phyloP scores from a whole-genome alignment of 1,140 invertebrate species.

The Meloidogyne floridensis region DNA sequence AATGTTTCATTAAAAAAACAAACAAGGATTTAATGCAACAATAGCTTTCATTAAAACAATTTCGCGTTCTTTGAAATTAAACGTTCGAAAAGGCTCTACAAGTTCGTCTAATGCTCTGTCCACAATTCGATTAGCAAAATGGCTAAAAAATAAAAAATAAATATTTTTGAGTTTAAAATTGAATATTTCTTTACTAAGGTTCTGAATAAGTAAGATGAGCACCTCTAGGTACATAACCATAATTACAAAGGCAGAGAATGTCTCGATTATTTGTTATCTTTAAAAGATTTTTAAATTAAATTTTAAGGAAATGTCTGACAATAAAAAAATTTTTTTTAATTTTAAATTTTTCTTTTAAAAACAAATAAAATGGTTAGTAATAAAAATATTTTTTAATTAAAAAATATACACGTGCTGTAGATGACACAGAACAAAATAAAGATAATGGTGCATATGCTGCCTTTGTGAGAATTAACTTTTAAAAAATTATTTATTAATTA shows the following conservation, averaged over 20 bases:
- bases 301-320: too few species aligned
- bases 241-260: conserved; percentile 48
- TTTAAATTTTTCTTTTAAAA: background rate
- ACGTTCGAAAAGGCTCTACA: conserved; percentile 59
- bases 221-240: conserved; percentile 45
- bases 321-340: too few species aligned
- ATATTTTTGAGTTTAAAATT: conserved; percentile 2
- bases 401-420: conserved; percentile 38
- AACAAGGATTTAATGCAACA: conserved; percentile 61
- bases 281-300: background rate
- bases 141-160: conserved; percentile 42
- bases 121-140: conserved; percentile 61
- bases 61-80: conserved; percentile 66
- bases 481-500: conserved; percentile 22
- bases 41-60: conserved; percentile 63
- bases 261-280: conserved; percentile 42
- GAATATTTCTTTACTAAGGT: conserved; percentile 31
- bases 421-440: conserved; percentile 44
- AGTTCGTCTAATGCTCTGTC: conserved; percentile 62
- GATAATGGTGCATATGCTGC: conserved; percentile 58
- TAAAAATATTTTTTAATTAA: background rate
- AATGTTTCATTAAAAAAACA: background rate
- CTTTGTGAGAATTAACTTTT: conserved; percentile 57
- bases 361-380: background rate
- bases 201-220: conserved; percentile 44